Evolutionary conservation across 2,888 invertebrate genomes (phyloP), one percentile per base, ranked within the genome.

Genomic region (Pristionchus fissidentatus): DNA sequence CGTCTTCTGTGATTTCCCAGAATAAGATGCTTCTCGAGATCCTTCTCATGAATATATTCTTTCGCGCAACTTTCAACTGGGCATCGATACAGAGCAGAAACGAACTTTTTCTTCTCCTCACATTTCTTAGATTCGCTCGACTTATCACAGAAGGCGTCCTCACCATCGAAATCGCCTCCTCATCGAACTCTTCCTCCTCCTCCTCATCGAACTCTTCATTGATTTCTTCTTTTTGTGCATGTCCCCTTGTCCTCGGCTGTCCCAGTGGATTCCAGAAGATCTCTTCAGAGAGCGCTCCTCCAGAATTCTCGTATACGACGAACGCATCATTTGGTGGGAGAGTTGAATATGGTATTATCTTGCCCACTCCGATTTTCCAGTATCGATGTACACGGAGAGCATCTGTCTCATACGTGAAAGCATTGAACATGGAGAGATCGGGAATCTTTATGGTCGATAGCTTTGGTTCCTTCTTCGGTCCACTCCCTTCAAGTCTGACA

Each of bases 401-500:
- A 1, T 70, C 13, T 13, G 38, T n/a, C 70, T 70, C 70, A 41
- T n/a, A 70, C 13, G 70, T n/a, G 41, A 70, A 26, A 4, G 62
- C 62, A 19, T 38, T 62, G 35, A 7, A 35, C 13, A 41, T 70
- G n/a, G 70, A 70, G 41, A 70, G 38, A 10, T 70, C 70, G n/a
- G 22, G 3, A 26, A 70, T 70, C 41, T 62, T 62, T 19, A 35
- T n/a, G 4, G 62, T 8, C 3, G 41, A 70, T 7, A 41, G 41
- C n/a, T 70, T 70, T 3, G 70, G 41, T n/a, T n/a, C 10, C n/a
- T 41, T 4, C 0, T 41, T 32, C 7, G 3, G 8, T 70, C 66
- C 70, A 41, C 70, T 70, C 41, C 60, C 60, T 32, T 60, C 32
- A 29, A 60, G 32, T 32, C 8, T n/a, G 70, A 70, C 70, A 26